Evolutionary conservation across 2,888 invertebrate species (phyloP).

Genomic region (Leucophenga montana): DNA sequence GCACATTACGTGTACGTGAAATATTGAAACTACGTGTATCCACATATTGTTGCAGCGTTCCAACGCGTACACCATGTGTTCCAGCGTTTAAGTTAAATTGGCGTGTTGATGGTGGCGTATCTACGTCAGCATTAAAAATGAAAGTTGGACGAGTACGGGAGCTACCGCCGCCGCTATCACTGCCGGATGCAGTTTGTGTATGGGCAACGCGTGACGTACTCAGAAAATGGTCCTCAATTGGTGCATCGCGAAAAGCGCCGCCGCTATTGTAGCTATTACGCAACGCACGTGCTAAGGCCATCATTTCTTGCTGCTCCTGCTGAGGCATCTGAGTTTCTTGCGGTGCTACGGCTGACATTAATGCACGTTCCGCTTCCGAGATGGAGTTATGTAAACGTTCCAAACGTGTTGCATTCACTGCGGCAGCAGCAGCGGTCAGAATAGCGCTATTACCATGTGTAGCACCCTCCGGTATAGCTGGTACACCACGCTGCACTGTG

Average conservation of each 20-base stretch:
- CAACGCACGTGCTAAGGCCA: background rate
- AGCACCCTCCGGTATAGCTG: background rate
- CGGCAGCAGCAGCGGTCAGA: too few species aligned
- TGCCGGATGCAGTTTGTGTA: background rate
- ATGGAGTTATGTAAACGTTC: slow-evolving; percentile 21
- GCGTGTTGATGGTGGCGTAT: too few species aligned
- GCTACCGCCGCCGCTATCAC: background rate
- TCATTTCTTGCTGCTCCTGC: background rate
- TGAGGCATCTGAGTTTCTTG: too few species aligned
- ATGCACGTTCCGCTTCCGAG: slow-evolving; percentile 31
- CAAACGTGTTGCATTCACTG: background rate
- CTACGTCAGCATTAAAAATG: background rate
- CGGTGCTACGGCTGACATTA: background rate
- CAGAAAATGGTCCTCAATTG: slow-evolving; percentile 33
- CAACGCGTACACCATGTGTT: background rate
- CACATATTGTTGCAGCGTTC: slow-evolving; percentile 19
- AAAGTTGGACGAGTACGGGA: background rate
- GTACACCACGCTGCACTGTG: background rate
- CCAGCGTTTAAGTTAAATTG: too few species aligned
- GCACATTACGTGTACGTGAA: background rate
- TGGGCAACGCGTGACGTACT: too few species aligned
- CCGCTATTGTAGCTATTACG: background rate
- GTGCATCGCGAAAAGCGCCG: too few species aligned
- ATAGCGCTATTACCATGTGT: background rate
- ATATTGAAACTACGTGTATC: slow-evolving; percentile 49